Percentiles rank a stretch among this genome's conserved stretches.
These are phyloP conservation scores for Pinctada fucata DNA, from an alignment of 2,888 invertebrate genomes.

Conservation along the genomic window DNA sequence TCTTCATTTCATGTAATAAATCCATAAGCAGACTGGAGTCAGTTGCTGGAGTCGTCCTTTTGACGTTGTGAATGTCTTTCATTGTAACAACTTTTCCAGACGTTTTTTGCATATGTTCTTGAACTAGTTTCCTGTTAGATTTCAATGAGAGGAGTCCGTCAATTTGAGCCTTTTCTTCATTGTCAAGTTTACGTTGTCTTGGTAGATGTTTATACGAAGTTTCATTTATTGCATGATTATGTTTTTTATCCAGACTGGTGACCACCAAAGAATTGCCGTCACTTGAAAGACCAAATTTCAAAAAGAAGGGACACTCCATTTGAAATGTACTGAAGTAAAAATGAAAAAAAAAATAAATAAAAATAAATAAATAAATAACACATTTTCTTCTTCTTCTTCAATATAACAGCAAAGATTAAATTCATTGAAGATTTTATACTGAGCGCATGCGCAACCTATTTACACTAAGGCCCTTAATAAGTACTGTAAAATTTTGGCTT, in stretches of 20 bases:
- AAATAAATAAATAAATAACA: too few relatives aligned
- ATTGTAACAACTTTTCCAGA: slow-evolving; percentile 2
- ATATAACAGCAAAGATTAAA: background rate
- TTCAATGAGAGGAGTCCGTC: background rate
- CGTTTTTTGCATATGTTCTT: slow-evolving; percentile 2
- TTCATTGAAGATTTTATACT: background rate
- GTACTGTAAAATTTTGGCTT: too few relatives aligned
- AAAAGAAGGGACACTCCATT: background rate
- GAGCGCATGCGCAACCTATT: too few relatives aligned
- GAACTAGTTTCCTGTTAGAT: background rate
- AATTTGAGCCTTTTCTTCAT: background rate
- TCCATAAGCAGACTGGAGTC: too few relatives aligned
- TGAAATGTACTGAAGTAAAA: background rate
- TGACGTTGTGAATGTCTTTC: slow-evolving; percentile 12
- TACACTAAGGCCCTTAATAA: too few relatives aligned
- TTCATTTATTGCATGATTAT: slow-evolving; percentile 4
- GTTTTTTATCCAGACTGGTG: background rate
- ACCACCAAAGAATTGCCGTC: slow-evolving; percentile 1
- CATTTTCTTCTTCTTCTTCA: background rate
- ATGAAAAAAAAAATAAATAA: background rate
- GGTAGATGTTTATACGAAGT: slow-evolving; percentile 1
- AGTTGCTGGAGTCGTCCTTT: background rate
- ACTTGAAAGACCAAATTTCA: too few relatives aligned
- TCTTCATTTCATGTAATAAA: too few relatives aligned
- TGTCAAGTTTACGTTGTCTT: background rate